Conservation (phyloP, 1,140 invertebrate genomes). For the Dendroctonus ponderosae region DNA sequence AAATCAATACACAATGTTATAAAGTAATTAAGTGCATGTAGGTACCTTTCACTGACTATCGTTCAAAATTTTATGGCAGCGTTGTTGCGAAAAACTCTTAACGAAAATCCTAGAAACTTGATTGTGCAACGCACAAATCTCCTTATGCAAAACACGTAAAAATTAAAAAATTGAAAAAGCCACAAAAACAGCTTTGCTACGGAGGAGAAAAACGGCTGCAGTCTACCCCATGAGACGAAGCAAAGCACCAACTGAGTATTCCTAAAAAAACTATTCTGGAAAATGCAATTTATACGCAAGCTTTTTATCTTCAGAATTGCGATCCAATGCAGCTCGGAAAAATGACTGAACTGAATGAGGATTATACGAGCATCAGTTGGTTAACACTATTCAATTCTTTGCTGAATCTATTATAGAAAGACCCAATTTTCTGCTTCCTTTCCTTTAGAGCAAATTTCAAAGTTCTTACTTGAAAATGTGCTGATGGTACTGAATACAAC, state of each 20-base stretch:
- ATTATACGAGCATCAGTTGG: not conserved
- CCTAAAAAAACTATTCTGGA: conserved; percentile 8
- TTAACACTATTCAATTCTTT: not conserved
- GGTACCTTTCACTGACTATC: too few species aligned
- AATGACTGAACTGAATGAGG: conserved; percentile 2
- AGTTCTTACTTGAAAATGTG: conserved; percentile 7
- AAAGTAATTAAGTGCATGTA: too few species aligned
- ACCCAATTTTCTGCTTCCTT: not conserved
- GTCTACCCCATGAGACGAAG: conserved; percentile 13
- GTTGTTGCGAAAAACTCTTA: too few species aligned
- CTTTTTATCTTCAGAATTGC: conserved; percentile 1
- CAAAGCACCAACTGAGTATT: conserved; percentile 9
- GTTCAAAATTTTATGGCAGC: too few species aligned
- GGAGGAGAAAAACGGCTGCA: conserved; percentile 3
- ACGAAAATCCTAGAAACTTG: too few species aligned
- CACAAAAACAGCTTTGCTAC: not conserved
- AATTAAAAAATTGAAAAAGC: too few species aligned
- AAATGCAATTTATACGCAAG: not conserved
- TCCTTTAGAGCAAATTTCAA: too few species aligned
- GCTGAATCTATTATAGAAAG: not conserved
- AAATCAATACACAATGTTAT: too few species aligned
- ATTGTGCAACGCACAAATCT: too few species aligned
- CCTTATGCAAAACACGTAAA: too few species aligned
- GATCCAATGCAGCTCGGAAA: not conserved
- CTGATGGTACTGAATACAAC: conserved; percentile 13